These are phyloP conservation scores for Morone chrysops DNA, from an alignment of 2,113 vertebrate genomes.

Conservation along the genomic window DNA sequence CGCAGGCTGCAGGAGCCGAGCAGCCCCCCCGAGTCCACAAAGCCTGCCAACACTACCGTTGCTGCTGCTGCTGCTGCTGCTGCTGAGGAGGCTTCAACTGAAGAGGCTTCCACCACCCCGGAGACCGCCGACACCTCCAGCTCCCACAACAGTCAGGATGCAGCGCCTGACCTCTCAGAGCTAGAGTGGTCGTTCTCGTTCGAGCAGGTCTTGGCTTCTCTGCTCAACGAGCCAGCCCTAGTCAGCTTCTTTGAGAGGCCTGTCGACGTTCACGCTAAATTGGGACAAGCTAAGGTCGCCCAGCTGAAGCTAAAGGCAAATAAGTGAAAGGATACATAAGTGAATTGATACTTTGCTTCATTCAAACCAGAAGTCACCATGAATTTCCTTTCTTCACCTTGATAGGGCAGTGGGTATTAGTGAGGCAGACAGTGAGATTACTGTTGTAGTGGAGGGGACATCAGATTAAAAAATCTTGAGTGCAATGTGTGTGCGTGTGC, in stretches of 20 bases:
- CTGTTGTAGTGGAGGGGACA: conserved; percentile 8
- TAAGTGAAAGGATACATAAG: conserved; percentile 53
- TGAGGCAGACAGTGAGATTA: not conserved
- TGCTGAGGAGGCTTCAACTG: conserved; percentile 16
- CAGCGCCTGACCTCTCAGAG: conserved; percentile 48
- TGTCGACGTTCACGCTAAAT: conserved; percentile 85
- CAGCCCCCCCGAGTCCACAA: conserved; percentile 48
- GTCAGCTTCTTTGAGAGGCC: conserved; percentile 94
- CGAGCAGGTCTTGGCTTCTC: conserved; percentile 95
- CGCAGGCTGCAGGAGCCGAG: conserved; percentile 80
- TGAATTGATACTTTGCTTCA: conserved; percentile 10
- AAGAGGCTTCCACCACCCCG: conserved; percentile 46
- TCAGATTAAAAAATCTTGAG: conserved; percentile 3
- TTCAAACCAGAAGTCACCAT: conserved; percentile 43
- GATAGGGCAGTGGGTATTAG: not conserved
- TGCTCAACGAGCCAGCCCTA: conserved; percentile 93
- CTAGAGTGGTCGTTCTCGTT: conserved; percentile 96
- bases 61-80: not conserved
- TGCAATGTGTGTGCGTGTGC: not conserved
- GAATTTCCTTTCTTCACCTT: conserved; percentile 37
- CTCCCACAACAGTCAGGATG: conserved; percentile 56
- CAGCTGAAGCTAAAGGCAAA: conserved; percentile 88
- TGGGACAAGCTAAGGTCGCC: conserved; percentile 85
- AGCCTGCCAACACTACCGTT: conserved; percentile 25
- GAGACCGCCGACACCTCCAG: conserved; percentile 62